Evolutionary conservation across 2,888 invertebrate genomes (phyloP), one percentile per base, ranked within the genome.

Genomic region (Epinotia demarniana): DNA sequence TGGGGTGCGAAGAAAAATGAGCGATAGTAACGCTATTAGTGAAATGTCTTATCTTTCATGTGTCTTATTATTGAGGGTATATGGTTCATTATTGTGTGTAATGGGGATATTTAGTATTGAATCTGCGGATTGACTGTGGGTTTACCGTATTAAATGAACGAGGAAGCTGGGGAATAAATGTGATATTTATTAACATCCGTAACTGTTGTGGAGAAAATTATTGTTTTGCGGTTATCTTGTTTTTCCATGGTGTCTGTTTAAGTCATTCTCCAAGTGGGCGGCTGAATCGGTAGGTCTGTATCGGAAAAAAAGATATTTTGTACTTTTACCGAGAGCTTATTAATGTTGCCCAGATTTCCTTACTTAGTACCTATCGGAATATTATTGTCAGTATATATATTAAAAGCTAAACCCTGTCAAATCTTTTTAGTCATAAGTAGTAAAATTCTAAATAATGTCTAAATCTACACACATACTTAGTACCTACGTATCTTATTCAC

Each of bases 1-100:
- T 88, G 86, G 92, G 93, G 91, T 89, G 91, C 85, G 86, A 88
- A 87, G 91, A 91, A 92, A 93, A 92, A 93, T 90, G 82, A 81
- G 81, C 82, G 80, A 83, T 80, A 79, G 79, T 77, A 72, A 79
- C 64, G 68, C 72, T 72, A 71, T 77, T 75, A 66, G 66, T 61
- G 75, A 57, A 72, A 67, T 66, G 53, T 69, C 13, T 43, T 71
- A 58, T 70, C 60, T 58, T 64, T 60, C 60, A 6, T 33, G 43
- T 19, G 58, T 64, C 73, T 76, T 84, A 82, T 79, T 68, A 0
- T 0, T 1, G n/a, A 53, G 6, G 23, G 0, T 2, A 76, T 83
- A 84, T 76, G 73, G 72, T 77, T 78, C 82, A n/a, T 77, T 43
- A 39, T 78, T 78, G 75, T 46, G 58, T 16, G 57, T 58, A 62